Base-by-base conservation (phyloP, 2,113 vertebrate species). In the Aix galericulata region DNA sequence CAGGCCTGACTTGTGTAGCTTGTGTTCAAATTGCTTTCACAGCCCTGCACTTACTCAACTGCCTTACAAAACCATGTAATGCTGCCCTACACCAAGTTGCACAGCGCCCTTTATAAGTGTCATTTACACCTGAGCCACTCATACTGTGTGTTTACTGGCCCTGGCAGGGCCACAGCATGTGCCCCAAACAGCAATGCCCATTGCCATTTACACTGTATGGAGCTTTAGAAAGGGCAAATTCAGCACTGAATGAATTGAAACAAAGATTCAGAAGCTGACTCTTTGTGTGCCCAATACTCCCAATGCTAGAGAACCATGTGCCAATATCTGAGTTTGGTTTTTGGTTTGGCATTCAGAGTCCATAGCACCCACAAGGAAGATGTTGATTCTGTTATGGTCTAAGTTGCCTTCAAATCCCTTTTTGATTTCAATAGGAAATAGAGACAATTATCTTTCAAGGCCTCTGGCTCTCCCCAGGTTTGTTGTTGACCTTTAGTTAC, bases 251-350 rank as follows among this genome's bases (percentile, higher is more conserved):
- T 0, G 0, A 53, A 32, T 9, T 8, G 16, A 62, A 71, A 83
- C 2, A 3, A 72, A 83, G 31, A 32, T 12, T 31, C 6, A 63
- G 69, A 53, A 81, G 36, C 17, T 40, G 29, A n/a, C 10, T 53
- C 26, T 27, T 67, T 11, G 2, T 11, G 31, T 8, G 34, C 38
- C 52, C n/a, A 59, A 52, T 25, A 17, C 17, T 63, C 22, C 56
- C 23, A 52, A 17, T 11, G 27, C 9, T 55, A 16, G 8, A 31
- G 18, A 67, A 23, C 14, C 4, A 34, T 8, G 23, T 4, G 13
- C 2, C 2, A 48, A 27, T 17, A 59, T 0, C 2, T 56, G 18
- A 48, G 2, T 25, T 62, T 7, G 0, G 2, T 3, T 77, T 90
- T 46, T 42, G 6, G 14, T 69, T 86, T 74, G 64, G 36, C n/a